Evolutionary conservation across 2,888 invertebrate genomes (phyloP).

Genomic region (Sipha maydis): DNA sequence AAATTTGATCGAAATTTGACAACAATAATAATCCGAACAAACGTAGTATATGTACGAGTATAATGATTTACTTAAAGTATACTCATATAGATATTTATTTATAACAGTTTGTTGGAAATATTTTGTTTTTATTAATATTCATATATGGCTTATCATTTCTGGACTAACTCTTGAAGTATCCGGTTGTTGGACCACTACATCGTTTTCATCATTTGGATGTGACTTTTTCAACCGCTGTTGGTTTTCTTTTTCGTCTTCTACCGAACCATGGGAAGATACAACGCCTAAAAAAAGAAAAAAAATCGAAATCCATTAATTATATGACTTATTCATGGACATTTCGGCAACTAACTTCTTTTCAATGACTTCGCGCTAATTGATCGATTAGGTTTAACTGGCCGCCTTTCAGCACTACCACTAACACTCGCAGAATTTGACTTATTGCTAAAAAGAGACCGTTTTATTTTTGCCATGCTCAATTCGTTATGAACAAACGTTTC

Average conservation of each 20-base stretch:
- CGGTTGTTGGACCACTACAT: neutral
- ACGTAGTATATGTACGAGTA: neutral
- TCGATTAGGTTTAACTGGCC: slow-evolving; percentile 21
- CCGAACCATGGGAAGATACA: neutral
- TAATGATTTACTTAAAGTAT: neutral
- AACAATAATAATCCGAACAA: neutral
- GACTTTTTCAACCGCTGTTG: neutral
- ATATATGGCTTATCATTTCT: slow-evolving; percentile 30
- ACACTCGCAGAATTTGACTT: slow-evolving; percentile 49
- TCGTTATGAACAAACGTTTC: slow-evolving; percentile 34
- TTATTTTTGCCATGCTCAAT: slow-evolving; percentile 26
- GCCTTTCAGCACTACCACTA: neutral
- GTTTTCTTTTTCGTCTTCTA: neutral
- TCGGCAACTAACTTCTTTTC: neutral
- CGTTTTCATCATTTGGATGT: neutral
- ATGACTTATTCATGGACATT: neutral
- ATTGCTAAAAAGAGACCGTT: slow-evolving; percentile 53
- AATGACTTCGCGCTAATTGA: slow-evolving; percentile 25
- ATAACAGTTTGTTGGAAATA: neutral
- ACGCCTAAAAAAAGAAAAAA: neutral
- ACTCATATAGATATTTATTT: neutral
- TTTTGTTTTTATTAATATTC: neutral
- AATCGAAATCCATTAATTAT: neutral
- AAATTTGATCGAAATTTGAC: neutral
- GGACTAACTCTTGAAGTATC: slow-evolving; percentile 2